Evolutionary conservation across 2,113 vertebrate genomes (phyloP).

Genomic region (Microtus montanus): DNA sequence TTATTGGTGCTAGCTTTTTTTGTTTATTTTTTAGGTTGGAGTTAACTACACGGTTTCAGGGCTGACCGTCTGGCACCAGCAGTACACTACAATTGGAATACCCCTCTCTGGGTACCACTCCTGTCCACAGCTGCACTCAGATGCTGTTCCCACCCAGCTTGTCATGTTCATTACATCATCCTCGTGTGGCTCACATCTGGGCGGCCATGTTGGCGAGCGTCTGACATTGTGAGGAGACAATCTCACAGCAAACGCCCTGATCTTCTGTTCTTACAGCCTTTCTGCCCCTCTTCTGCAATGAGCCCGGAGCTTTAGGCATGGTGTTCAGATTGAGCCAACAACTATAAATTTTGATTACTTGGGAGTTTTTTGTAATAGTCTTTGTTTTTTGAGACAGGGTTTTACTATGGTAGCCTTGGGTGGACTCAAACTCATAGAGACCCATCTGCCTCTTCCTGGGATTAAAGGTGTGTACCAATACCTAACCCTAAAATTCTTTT

Average conservation of each 20-base stretch:
- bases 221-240: neutral
- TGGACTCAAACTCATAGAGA: neutral
- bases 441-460: neutral
- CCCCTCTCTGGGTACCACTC: neutral
- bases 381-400: neutral
- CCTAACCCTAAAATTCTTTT: neutral
- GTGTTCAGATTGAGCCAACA: neutral
- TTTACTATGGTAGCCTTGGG: neutral
- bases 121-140: neutral
- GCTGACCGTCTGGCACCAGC: neutral
- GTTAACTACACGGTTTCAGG: neutral
- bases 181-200: neutral
- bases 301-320: neutral
- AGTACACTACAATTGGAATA: neutral
- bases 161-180: neutral
- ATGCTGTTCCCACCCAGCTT: no score
- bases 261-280: neutral
- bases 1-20: neutral
- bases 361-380: neutral
- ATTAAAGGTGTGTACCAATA: neutral
- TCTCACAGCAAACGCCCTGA: neutral
- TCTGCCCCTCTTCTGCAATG: neutral
- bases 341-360: neutral
- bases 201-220: neutral
- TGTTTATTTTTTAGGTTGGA: neutral